Percentiles rank a stretch among this genome's conserved stretches.
Conservation (phyloP, 2,113 vertebrate species). For the Jaculus jaculus region DNA sequence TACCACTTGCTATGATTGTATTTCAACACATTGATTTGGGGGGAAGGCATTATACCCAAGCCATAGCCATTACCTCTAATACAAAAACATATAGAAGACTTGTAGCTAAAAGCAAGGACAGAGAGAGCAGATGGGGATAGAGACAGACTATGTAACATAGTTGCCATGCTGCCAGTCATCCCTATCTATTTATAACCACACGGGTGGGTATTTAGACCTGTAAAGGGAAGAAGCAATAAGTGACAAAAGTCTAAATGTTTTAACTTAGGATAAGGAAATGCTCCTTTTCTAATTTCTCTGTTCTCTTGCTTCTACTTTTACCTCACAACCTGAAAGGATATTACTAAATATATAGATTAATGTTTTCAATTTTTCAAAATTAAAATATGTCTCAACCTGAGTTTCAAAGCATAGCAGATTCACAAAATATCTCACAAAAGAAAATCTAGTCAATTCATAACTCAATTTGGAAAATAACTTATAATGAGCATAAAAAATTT, state of each 20-base stretch:
- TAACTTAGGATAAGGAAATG: neutral
- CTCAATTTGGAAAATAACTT: conserved; percentile 42
- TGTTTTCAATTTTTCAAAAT: conserved; percentile 21
- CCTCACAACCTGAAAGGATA: neutral
- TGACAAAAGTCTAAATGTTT: neutral
- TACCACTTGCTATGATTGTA: too few relatives aligned
- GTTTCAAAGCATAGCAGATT: neutral
- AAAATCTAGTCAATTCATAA: neutral
- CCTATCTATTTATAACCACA: neutral
- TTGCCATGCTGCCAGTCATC: too few relatives aligned
- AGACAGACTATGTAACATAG: too few relatives aligned
- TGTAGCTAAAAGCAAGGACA: neutral
- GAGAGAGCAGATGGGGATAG: neutral
- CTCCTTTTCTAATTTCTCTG: neutral
- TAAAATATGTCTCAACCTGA: neutral
- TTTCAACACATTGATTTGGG: neutral
- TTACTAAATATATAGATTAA: neutral
- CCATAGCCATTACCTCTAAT: neutral
- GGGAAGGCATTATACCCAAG: neutral
- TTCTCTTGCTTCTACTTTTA: neutral
- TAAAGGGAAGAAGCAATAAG: neutral
- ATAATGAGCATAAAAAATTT: conserved; percentile 32
- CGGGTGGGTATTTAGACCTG: neutral
- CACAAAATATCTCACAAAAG: neutral
- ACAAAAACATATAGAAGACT: neutral